Conservation (phyloP, 1,140 invertebrate genomes). For the Oscheius sp. region DNA sequence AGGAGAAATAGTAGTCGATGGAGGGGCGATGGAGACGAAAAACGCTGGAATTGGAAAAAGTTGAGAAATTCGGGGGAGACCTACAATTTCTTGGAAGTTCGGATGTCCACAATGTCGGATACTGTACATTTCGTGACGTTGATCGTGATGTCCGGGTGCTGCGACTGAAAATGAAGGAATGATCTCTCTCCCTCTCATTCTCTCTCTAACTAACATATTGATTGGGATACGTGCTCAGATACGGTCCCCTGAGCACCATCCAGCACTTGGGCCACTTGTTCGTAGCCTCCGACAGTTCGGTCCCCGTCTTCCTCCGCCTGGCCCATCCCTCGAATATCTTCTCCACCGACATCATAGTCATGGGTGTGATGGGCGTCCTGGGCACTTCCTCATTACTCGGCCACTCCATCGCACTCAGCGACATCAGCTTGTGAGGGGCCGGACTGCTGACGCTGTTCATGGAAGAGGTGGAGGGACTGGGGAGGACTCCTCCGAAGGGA, state of each 20-base stretch:
- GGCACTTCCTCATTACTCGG: not conserved
- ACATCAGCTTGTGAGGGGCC: constrained; percentile 12
- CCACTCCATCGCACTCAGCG: not conserved
- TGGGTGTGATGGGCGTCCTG: constrained; percentile 9
- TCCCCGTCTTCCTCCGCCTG: constrained; percentile 18
- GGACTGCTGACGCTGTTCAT: constrained; percentile 30
- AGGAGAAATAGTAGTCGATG: constrained; percentile 33
- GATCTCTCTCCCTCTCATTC: too few species aligned
- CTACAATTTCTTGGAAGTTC: constrained; percentile 43
- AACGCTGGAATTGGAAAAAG: constrained; percentile 25
- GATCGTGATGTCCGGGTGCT: constrained; percentile 32
- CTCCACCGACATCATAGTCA: constrained; percentile 8
- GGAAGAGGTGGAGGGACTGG: constrained; percentile 10
- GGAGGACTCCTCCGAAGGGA: not conserved
- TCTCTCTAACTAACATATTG: constrained; percentile 28
- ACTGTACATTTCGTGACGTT: constrained; percentile 33
- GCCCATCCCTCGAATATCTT: constrained; percentile 35
- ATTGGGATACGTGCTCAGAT: constrained; percentile 24
- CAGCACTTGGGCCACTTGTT: constrained; percentile 45
- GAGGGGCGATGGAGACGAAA: constrained; percentile 24
- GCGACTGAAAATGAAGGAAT: constrained; percentile 31
- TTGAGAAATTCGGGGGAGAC: not conserved
- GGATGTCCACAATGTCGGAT: constrained; percentile 30
- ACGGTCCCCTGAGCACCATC: constrained; percentile 25
- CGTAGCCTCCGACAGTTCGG: constrained; percentile 23